Conservation (phyloP, 35 echinoderm and acorn worm genomes). For the Chiridota heheva region DNA sequence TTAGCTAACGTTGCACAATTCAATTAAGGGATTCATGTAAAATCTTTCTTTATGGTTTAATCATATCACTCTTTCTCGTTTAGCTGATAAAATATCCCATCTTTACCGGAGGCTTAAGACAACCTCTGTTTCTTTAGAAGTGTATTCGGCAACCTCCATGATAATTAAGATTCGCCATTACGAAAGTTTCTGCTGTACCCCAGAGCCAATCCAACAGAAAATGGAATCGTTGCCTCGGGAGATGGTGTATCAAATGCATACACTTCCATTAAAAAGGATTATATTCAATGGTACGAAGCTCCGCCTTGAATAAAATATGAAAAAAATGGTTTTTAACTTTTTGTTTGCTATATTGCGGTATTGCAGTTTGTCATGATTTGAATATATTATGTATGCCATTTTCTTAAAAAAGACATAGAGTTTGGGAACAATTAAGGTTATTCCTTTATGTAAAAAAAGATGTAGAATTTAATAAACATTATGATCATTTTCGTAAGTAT, state of each 20-base stretch:
- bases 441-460: no score
- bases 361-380: no score
- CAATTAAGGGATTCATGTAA: slow-evolving; percentile 40
- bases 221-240: slow-evolving; percentile 11
- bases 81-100: slow-evolving; percentile 39
- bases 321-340: no score
- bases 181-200: slow-evolving; percentile 36
- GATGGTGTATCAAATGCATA: slow-evolving; percentile 34
- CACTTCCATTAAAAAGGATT: no score
- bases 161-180: slow-evolving; percentile 46
- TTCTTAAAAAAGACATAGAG: no score
- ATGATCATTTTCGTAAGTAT: no score
- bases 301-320: no score
- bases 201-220: slow-evolving; percentile 32
- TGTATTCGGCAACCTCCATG: slow-evolving; percentile 9
- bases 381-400: no score
- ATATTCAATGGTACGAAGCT: no score
- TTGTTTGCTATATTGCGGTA: no score
- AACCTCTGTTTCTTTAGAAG: slow-evolving; percentile 42
- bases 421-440: no score
- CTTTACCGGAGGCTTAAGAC: slow-evolving; percentile 34
- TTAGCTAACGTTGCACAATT: slow-evolving; percentile 29
- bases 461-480: no score
- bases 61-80: slow-evolving; percentile 32
- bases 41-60: slow-evolving; percentile 39